phyloP scores from a whole-genome alignment of 2,797 vertebrate species.

The Malurus leucopterus region DNA sequence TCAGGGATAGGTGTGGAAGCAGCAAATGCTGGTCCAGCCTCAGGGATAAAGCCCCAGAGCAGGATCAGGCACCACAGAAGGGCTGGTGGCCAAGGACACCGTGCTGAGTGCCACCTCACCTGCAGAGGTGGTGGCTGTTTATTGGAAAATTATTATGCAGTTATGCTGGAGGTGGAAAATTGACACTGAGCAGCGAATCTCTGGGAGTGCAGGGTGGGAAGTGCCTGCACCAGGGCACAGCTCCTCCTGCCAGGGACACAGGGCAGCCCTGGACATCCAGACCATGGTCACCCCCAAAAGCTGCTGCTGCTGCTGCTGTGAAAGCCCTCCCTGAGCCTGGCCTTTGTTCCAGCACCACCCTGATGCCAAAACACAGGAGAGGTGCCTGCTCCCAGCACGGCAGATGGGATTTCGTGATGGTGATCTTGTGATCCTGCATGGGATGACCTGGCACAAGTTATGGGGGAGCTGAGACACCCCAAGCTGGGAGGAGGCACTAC shows the following conservation, averaged over 20 bases:
- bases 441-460: fast-evolving
- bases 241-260: neutral
- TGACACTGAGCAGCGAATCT: fast-evolving
- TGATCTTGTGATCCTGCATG: neutral
- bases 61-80: neutral
- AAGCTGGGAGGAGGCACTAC: fast-evolving
- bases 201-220: neutral
- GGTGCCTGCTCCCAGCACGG: fast-evolving
- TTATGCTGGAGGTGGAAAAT: neutral
- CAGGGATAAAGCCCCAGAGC: neutral
- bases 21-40: neutral
- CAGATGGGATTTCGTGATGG: neutral
- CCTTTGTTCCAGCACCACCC: neutral
- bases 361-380: neutral
- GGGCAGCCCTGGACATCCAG: neutral
- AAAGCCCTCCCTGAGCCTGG: neutral
- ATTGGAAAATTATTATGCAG: neutral
- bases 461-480: neutral
- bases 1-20: neutral
- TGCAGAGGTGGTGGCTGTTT: neutral
- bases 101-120: neutral
- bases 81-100: neutral
- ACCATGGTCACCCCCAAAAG: neutral
- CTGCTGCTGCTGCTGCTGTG: neutral
- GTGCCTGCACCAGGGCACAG: fast-evolving